These are phyloP conservation scores for Homalodisca vitripennis DNA, from an alignment of 1,140 invertebrate genomes.

Conservation along the genomic window DNA sequence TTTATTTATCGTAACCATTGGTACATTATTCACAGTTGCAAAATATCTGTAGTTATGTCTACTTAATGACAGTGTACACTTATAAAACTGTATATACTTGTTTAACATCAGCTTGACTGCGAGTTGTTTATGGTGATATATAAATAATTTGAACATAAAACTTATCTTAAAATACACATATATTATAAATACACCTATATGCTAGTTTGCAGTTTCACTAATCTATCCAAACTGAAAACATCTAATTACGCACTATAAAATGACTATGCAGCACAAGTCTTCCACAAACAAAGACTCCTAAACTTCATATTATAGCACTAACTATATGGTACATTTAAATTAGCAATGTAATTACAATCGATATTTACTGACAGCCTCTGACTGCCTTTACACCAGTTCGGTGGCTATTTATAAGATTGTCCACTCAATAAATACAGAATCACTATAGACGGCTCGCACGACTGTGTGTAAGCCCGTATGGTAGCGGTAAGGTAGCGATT, in stretches of 20 bases:
- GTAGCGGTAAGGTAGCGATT: not conserved
- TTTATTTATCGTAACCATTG: too few relatives aligned
- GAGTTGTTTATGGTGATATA: too few relatives aligned
- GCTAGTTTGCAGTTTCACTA: too few relatives aligned
- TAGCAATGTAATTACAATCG: constrained; percentile 3
- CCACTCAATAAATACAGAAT: not conserved
- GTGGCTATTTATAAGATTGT: not conserved
- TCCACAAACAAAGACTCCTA: not conserved
- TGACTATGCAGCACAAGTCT: constrained; percentile 2
- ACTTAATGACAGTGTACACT: too few relatives aligned
- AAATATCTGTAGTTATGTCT: too few relatives aligned
- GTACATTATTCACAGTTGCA: too few relatives aligned
- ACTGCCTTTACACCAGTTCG: not conserved
- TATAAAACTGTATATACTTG: too few relatives aligned
- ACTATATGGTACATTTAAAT: constrained; percentile 17
- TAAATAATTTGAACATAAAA: too few relatives aligned
- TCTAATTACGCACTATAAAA: constrained; percentile 19
- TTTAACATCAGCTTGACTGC: too few relatives aligned
- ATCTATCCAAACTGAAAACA: not conserved
- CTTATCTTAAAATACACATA: too few relatives aligned
- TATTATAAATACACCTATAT: too few relatives aligned
- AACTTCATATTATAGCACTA: constrained; percentile 4
- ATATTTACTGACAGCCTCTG: too few relatives aligned
- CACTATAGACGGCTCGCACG: not conserved
- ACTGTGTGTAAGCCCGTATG: not conserved